Percentiles rank a stretch among this genome's conserved stretches.
Conservation (phyloP, 1,140 invertebrate species). For the Aphelinus atriplicis region DNA sequence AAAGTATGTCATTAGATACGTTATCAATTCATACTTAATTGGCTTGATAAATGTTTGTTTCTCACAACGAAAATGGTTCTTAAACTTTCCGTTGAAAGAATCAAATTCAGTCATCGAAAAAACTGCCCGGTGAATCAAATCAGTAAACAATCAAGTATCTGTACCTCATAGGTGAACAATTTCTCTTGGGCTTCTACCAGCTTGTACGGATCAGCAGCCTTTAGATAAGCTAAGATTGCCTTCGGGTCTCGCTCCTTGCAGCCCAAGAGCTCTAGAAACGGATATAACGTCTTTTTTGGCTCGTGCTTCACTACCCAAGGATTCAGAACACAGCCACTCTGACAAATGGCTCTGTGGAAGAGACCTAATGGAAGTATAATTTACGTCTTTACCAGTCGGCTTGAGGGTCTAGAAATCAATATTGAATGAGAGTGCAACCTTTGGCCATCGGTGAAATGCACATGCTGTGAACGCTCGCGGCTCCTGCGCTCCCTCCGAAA, state of each 20-base stretch:
- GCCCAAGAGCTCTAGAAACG: slow-evolving; percentile 54
- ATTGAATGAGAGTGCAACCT: slow-evolving; percentile 36
- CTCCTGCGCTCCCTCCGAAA: slow-evolving; percentile 64
- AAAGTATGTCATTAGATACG: too few species aligned
- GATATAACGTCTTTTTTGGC: slow-evolving; percentile 47
- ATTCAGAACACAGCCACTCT: slow-evolving; percentile 79
- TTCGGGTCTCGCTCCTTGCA: slow-evolving; percentile 44
- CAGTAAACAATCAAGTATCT: too few species aligned
- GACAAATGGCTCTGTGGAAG: slow-evolving; percentile 75
- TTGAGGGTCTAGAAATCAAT: neutral
- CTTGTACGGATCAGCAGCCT: slow-evolving; percentile 22
- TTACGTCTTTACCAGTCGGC: neutral
- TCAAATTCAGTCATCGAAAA: too few species aligned
- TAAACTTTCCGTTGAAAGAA: too few species aligned
- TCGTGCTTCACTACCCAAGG: slow-evolving; percentile 73
- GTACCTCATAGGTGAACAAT: slow-evolving; percentile 32
- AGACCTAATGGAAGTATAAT: slow-evolving; percentile 64
- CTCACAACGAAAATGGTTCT: too few species aligned
- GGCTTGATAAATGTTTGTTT: too few species aligned
- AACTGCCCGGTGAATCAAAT: too few species aligned
- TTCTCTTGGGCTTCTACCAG: slow-evolving; percentile 44
- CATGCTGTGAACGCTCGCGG: slow-evolving; percentile 54
- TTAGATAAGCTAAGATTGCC: slow-evolving; percentile 53
- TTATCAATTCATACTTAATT: too few species aligned
- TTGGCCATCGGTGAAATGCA: slow-evolving; percentile 60